Conservation (phyloP, 2,888 invertebrate species). For the Kuschelorhynchus macadamiae region DNA sequence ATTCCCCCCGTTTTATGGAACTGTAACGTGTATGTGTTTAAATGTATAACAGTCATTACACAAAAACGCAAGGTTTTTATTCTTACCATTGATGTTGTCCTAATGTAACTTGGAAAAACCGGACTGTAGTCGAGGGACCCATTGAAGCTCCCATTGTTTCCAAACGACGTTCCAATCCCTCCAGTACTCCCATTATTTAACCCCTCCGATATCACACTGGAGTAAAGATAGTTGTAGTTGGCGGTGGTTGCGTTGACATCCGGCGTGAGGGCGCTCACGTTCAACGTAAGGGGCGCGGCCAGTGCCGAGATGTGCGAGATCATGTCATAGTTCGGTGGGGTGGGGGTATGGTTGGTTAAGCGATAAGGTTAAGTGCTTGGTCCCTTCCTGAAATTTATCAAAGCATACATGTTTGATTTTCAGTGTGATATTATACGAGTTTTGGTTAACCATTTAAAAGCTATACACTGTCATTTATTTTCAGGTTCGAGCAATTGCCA, state of each 20-base stretch:
- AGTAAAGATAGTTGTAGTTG: constrained; percentile 59
- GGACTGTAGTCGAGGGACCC: constrained; percentile 53
- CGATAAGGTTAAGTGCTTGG: neutral
- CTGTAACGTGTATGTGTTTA: too few relatives aligned
- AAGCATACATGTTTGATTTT: too few relatives aligned
- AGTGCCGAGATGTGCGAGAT: constrained; percentile 64
- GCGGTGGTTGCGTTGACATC: constrained; percentile 52
- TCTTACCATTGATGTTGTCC: constrained; percentile 83
- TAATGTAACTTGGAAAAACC: constrained; percentile 86
- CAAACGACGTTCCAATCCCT: constrained; percentile 14
- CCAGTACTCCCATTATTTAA: constrained; percentile 11
- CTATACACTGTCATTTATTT: too few relatives aligned
- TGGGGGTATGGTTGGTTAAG: constrained; percentile 25
- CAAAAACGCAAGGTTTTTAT: too few relatives aligned
- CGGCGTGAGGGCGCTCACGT: constrained; percentile 51
- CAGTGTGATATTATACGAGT: too few relatives aligned
- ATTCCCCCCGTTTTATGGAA: too few relatives aligned
- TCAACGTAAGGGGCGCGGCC: constrained; percentile 54
- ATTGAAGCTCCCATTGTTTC: constrained; percentile 32
- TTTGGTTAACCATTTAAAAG: too few relatives aligned
- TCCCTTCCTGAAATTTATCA: too few relatives aligned
- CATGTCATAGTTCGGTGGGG: constrained; percentile 62
- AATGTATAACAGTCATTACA: too few relatives aligned
- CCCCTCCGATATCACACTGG: constrained; percentile 53
- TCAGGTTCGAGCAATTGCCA: too few relatives aligned